These are phyloP conservation scores for Stigmatopora argus DNA, from an alignment of 2,113 vertebrate species.

Conservation along the genomic window DNA sequence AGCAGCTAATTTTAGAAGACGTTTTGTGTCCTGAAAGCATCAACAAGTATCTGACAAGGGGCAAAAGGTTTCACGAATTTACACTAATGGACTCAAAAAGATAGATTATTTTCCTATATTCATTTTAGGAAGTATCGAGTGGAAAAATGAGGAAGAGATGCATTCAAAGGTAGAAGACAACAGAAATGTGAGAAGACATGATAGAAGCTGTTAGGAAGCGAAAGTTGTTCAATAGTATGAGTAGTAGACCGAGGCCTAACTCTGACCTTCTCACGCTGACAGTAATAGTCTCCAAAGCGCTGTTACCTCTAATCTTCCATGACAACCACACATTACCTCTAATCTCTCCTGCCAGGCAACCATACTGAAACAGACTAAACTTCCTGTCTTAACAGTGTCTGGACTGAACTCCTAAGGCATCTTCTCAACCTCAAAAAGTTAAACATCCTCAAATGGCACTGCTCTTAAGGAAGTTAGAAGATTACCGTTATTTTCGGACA, in stretches of 20 bases:
- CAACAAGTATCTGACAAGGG: not conserved
- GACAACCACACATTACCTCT: constrained; percentile 53
- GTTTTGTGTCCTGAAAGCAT: not conserved
- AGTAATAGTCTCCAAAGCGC: constrained; percentile 54
- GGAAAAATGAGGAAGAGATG: not conserved
- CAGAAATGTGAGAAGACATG: not conserved
- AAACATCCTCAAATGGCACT: constrained; percentile 16
- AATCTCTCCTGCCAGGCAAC: constrained; percentile 51
- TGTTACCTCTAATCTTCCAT: constrained; percentile 50
- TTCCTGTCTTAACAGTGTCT: constrained; percentile 50
- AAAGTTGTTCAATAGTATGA: constrained; percentile 12
- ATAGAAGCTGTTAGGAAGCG: not conserved
- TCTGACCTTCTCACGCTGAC: constrained; percentile 43
- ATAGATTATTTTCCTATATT: not conserved
- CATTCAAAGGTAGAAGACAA: not conserved
- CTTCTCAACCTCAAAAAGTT: constrained; percentile 16
- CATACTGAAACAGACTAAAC: constrained; percentile 57
- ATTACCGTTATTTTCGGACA: not conserved
- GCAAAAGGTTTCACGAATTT: not conserved
- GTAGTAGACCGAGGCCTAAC: constrained; percentile 28
- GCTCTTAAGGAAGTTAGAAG: not conserved
- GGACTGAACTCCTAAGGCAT: constrained; percentile 17
- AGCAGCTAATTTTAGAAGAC: not conserved
- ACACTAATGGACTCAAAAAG: not conserved
- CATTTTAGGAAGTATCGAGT: not conserved